A percentile compares a stretch with the other conserved stretches of the same genome.
Evolutionary conservation across 2,113 vertebrate species (phyloP).

Genomic region (Aegotheles bennettii): DNA sequence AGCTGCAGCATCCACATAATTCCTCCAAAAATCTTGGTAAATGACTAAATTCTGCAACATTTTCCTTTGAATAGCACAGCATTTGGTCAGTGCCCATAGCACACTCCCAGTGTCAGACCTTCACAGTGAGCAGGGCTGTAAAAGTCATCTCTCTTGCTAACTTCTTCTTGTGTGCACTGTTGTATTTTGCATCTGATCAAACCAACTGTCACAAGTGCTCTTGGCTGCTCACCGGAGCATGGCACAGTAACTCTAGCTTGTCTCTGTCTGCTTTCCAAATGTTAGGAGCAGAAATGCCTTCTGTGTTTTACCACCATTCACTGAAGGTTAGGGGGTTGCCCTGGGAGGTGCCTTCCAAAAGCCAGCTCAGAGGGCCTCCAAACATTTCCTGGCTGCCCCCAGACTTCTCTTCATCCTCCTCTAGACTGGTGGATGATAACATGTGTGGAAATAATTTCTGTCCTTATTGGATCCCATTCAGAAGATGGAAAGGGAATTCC

Average conservation of each 20-base stretch:
- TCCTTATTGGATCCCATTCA: neutral
- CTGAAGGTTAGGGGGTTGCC: neutral
- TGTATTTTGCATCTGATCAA: constrained; percentile 54
- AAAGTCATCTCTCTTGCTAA: constrained; percentile 4
- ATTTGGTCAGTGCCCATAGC: neutral
- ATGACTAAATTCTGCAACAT: constrained; percentile 45
- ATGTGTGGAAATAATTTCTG: neutral
- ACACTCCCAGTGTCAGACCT: neutral
- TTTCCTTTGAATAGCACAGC: neutral
- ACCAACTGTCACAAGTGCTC: constrained; percentile 28
- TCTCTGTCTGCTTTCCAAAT: neutral
- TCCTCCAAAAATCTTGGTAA: constrained; percentile 62
- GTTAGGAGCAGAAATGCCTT: neutral
- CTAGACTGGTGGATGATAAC: neutral
- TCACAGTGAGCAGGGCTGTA: constrained; percentile 19
- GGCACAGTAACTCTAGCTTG: constrained; percentile 28
- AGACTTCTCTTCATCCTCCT: neutral
- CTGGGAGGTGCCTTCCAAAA: neutral
- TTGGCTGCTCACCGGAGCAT: constrained; percentile 60
- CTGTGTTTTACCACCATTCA: neutral
- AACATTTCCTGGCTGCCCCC: neutral
- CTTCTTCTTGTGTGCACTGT: neutral
- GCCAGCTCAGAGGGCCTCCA: neutral
- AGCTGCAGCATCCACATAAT: constrained; percentile 63
- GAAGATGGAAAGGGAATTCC: neutral